Evolutionary conservation across 2,113 vertebrate species (phyloP).

Genomic region (Myotis brandtii): DNA sequence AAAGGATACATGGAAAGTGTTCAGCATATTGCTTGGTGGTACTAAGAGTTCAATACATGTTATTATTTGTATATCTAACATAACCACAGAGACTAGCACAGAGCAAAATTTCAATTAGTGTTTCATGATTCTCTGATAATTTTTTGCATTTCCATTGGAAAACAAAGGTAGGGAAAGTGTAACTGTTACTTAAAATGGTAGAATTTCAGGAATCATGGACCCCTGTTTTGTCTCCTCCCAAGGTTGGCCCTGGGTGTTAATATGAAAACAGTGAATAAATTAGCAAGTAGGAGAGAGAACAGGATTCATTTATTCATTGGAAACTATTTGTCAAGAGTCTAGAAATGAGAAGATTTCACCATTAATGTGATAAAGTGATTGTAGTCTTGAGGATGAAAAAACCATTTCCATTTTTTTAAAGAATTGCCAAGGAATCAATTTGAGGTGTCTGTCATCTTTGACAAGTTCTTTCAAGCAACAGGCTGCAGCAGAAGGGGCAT

Average conservation of each 20-base stretch:
- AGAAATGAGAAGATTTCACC: conserved; percentile 51
- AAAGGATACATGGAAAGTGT: neutral
- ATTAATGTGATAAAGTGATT: conserved; percentile 61
- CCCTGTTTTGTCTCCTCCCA: conserved; percentile 31
- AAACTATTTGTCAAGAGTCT: conserved; percentile 56
- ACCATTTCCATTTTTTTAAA: neutral
- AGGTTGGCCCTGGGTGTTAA: conserved; percentile 18
- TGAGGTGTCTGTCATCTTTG: neutral
- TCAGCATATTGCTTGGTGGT: neutral
- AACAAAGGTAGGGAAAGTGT: neutral
- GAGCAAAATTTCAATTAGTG: neutral
- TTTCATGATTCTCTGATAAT: neutral
- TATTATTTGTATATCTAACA: neutral
- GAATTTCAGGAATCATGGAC: neutral
- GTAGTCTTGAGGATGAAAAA: conserved; percentile 48
- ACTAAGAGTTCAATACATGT: neutral
- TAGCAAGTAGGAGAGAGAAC: conserved; percentile 21
- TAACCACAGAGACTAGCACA: neutral
- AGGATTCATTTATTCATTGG: conserved; percentile 47
- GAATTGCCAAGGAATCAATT: neutral
- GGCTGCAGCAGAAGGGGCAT: neutral
- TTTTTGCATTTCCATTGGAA: neutral
- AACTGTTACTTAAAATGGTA: neutral
- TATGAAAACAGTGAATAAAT: conserved; percentile 59
- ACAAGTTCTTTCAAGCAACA: neutral